Evolutionary conservation across 2,888 invertebrate genomes (phyloP).

Genomic region (Nysson spinosus): DNA sequence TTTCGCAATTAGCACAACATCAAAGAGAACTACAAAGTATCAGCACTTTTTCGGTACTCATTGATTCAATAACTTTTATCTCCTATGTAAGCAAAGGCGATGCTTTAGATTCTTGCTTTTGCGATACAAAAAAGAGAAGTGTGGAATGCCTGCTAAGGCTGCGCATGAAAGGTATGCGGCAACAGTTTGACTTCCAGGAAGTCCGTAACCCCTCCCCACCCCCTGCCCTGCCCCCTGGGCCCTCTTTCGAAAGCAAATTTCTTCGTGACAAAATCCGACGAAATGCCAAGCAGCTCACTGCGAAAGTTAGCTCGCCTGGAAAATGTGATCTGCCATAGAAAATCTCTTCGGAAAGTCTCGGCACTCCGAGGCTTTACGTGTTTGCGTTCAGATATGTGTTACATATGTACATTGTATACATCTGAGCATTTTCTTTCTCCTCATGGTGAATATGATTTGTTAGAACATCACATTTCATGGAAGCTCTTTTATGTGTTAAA

Average conservation of each 20-base stretch:
- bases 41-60: too few species aligned
- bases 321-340: conserved; percentile 48
- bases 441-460: conserved; percentile 4
- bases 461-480: conserved; percentile 4
- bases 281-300: conserved; percentile 40
- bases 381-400: conserved; percentile 1
- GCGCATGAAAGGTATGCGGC: conserved; percentile 16
- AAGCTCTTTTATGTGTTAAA: conserved; percentile 1
- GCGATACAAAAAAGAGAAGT: conserved; percentile 4
- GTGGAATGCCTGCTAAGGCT: conserved; percentile 33
- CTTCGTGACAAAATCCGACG: conserved; percentile 47
- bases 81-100: neutral
- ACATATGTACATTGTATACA: too few species aligned
- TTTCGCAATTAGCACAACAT: too few species aligned
- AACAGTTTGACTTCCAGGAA: conserved; percentile 19
- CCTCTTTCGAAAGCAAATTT: conserved; percentile 40
- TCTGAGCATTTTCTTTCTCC: neutral
- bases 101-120: conserved; percentile 1
- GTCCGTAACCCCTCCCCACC: too few species aligned
- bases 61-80: conserved; percentile 9
- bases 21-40: too few species aligned
- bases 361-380: conserved; percentile 23
- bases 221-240: too few species aligned
- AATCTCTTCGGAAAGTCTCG: conserved; percentile 49
- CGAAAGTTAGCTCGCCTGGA: conserved; percentile 39